Evolutionary conservation across 2,797 vertebrate genomes (phyloP), one percentile per base, ranked within the genome.

Genomic region (Girardinus metallicus): DNA sequence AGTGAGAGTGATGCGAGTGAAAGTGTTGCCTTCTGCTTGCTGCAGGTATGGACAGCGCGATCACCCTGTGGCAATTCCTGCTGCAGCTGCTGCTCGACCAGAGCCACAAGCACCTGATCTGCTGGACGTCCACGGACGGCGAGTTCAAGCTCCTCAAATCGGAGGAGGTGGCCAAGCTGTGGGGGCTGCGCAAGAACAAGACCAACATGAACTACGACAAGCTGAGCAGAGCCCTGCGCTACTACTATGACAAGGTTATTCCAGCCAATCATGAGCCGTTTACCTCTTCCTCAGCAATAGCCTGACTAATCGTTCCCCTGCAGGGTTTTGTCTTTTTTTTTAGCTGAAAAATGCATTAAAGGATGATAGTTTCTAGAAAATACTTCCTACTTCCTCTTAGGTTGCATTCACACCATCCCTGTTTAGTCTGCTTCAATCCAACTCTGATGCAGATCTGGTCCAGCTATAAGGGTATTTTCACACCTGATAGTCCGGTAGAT

Each of bases 171-270:
- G 98, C 98, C 91, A 98, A 98, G 88, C 96, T 99, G 87, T 99
- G 98, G 98, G 98, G 98, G 72, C 96, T 99, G 73, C 96, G 98
- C 79, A 99, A 99, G 94, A 99, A 99, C 96, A 99, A 99, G 91
- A 98, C 98, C 80, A 99, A 99, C 93, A 99, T 99, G 98, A 99
- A 99, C 93, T 99, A 99, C 21, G 98, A 99, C 93, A 99, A 99
- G 93, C 96, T 99, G 94, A 99, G 98, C 96, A 91, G 98, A 78
- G 98, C 98, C 16, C 97, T 99, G 92, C 96, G 98, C 92, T 99
- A 99, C 95, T 99, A 99, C 86, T 99, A 99, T 21, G 98, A 99
- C 94, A 99, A 99, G 97, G 98, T 99, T 94, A 93, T 16, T 71
- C 41, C 66, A 70, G 66, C 23, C 8, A 21, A 66, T 66, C 36